These are phyloP conservation scores for Eutolmus rufibarbis DNA, from an alignment of 2,888 invertebrate genomes.

Conservation along the genomic window DNA sequence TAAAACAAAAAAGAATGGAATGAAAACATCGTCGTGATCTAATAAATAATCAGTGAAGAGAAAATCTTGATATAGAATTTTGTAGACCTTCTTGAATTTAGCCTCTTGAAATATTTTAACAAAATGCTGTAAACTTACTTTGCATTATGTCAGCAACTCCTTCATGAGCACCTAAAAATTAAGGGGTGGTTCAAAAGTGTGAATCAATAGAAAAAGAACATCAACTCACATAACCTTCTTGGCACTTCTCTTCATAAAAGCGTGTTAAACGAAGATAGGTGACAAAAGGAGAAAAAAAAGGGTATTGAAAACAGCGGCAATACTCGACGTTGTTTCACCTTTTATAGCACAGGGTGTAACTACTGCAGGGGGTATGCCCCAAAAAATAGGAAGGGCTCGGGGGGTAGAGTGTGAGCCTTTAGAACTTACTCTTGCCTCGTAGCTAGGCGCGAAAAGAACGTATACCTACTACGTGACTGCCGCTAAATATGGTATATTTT, in stretches of 20 bases:
- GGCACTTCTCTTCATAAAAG: background rate
- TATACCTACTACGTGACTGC: background rate
- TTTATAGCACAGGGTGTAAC: background rate
- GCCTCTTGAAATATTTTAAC: background rate
- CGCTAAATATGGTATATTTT: background rate
- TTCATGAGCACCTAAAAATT: background rate
- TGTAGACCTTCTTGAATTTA: background rate
- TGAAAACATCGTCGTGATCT: background rate
- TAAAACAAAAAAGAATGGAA: too few species aligned
- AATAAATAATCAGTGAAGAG: background rate
- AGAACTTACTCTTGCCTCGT: background rate
- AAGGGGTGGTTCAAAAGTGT: background rate
- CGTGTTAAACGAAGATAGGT: background rate
- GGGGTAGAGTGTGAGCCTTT: background rate
- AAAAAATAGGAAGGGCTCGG: background rate
- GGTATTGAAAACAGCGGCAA: background rate
- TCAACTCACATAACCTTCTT: constrained; percentile 15
- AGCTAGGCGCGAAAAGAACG: background rate
- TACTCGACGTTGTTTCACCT: background rate
- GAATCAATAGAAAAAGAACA: constrained; percentile 14
- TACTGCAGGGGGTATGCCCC: background rate
- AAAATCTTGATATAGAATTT: background rate
- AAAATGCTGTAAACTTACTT: background rate
- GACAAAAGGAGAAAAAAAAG: background rate
- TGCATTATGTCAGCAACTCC: background rate